Conservation (phyloP, 2,797 vertebrate species). For the Gouania willdenowi region DNA sequence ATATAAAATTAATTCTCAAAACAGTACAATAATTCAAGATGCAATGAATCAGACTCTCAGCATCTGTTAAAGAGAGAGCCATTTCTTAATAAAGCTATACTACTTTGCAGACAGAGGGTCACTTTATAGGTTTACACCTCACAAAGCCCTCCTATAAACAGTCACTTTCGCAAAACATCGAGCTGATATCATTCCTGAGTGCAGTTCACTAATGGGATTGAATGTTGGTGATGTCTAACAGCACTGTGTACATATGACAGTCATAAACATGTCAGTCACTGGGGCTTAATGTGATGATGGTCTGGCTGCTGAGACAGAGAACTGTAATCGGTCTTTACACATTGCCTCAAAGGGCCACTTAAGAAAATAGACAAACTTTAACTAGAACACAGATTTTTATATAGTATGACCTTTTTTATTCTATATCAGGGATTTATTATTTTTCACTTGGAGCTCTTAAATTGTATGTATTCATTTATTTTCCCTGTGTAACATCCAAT, state of each 20-base stretch:
- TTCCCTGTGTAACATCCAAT: too few species aligned
- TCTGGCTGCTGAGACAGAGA: conserved; percentile 4
- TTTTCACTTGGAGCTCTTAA: conserved; percentile 9
- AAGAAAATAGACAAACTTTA: conserved; percentile 35
- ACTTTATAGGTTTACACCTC: conserved; percentile 25
- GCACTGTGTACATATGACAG: conserved; percentile 29
- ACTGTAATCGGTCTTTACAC: conserved; percentile 5
- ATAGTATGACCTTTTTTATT: conserved; percentile 17
- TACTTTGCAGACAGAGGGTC: conserved; percentile 25
- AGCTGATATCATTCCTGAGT: conserved; percentile 39
- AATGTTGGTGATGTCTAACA: conserved; percentile 27
- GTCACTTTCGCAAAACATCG: conserved; percentile 46
- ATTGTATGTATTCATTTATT: too few species aligned
- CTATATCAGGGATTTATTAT: too few species aligned
- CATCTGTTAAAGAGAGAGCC: conserved; percentile 19
- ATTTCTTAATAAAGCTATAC: conserved; percentile 28
- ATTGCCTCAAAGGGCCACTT: conserved; percentile 39
- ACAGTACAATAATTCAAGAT: conserved; percentile 37
- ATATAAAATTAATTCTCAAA: conserved; percentile 36
- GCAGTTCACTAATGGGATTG: conserved; percentile 59
- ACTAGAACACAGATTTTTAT: conserved; percentile 14
- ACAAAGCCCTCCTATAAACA: conserved; percentile 48
- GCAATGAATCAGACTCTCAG: conserved; percentile 25
- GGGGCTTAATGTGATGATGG: conserved; percentile 27
- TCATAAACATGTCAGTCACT: conserved; percentile 44